These are phyloP conservation scores for Micrasema minimum DNA, from an alignment of 1,140 invertebrate genomes.

Conservation along the genomic window DNA sequence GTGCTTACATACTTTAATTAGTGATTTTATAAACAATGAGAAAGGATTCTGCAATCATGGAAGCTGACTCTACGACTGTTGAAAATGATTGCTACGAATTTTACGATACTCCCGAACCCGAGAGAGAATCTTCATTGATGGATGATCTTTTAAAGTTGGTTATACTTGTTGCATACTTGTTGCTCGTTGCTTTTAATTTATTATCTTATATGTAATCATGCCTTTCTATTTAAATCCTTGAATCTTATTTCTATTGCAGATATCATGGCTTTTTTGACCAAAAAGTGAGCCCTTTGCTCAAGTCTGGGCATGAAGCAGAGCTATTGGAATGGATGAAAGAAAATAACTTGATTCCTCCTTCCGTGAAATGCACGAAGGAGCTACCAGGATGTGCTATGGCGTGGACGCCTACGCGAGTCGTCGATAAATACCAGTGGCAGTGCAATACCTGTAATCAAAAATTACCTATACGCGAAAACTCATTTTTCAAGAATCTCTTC, in stretches of 20 bases:
- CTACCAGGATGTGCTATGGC: conserved; percentile 37
- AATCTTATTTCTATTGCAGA: conserved; percentile 21
- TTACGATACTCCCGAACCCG: conserved; percentile 27
- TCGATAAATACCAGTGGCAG: conserved; percentile 52
- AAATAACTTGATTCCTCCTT: conserved; percentile 36
- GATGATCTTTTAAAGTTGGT: conserved; percentile 41
- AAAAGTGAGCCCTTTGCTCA: conserved; percentile 34
- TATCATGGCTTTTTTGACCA: conserved; percentile 42
- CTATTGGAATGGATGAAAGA: conserved; percentile 51
- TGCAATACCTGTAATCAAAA: conserved; percentile 49
- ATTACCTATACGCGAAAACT: conserved; percentile 48
- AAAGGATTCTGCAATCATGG: conserved; percentile 42
- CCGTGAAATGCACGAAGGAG: conserved; percentile 40
- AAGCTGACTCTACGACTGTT: conserved; percentile 50
- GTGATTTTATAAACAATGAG: conserved; percentile 21
- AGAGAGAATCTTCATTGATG: conserved; percentile 33
- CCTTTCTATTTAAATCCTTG: neutral
- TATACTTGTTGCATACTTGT: conserved; percentile 26
- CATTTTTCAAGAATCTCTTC: conserved; percentile 50
- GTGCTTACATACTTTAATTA: no score
- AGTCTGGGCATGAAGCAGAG: conserved; percentile 37
- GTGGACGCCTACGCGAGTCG: conserved; percentile 42
- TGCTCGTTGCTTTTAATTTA: neutral
- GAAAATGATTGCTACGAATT: conserved; percentile 47
- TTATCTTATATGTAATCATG: no score